phyloP scores from a whole-genome alignment of 2,888 invertebrate species.

The Linyphia triangularis region DNA sequence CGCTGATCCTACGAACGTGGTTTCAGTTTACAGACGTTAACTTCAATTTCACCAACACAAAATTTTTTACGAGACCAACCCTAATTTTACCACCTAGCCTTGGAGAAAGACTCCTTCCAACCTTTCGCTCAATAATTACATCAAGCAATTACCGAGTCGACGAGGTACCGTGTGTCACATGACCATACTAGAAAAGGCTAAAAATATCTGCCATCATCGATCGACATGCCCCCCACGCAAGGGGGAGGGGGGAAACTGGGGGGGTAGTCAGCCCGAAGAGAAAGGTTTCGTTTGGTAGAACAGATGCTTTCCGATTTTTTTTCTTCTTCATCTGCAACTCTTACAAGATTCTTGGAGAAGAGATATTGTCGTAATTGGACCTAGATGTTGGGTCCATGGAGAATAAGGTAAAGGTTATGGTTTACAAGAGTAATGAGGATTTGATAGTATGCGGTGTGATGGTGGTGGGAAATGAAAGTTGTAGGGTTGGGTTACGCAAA shows the following conservation, averaged over 20 bases:
- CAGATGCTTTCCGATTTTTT: not conserved
- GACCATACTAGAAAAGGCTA: constrained; percentile 47
- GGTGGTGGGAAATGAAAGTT: no score
- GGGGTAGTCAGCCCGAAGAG: not conserved
- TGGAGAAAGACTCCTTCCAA: not conserved
- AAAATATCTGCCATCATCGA: constrained; percentile 58
- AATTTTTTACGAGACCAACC: no score
- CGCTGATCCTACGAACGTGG: no score
- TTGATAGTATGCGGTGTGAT: no score
- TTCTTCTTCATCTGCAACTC: not conserved
- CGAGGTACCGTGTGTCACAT: constrained; percentile 53
- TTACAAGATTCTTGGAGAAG: not conserved
- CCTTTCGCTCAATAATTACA: constrained; percentile 72
- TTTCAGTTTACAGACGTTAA: no score
- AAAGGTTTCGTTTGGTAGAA: constrained; percentile 13
- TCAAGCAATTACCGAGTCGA: constrained; percentile 66
- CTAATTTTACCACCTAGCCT: no score
- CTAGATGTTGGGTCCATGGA: not conserved
- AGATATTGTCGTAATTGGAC: not conserved
- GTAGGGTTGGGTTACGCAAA: no score
- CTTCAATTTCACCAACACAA: no score
- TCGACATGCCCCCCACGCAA: constrained; percentile 39
- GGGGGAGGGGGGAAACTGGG: not conserved
- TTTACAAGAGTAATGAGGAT: no score
- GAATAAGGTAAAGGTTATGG: no score